A percentile compares a stretch with the other conserved stretches of the same genome.
Conservation (phyloP, 1,140 invertebrate species). For the Lordiphosa mommai region DNA sequence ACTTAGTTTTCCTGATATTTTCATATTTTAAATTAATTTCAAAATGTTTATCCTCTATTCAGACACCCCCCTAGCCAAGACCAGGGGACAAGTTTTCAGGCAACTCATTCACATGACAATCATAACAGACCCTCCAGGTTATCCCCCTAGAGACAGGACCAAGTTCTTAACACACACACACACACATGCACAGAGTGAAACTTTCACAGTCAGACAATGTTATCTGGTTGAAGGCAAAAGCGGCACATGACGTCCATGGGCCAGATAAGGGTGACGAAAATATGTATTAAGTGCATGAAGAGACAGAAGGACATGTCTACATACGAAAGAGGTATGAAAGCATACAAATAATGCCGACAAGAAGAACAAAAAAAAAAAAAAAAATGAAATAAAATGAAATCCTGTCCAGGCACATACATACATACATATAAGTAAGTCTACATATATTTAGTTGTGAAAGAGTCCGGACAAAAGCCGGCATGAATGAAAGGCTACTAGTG, state of each 20-base stretch:
- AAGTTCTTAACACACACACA: no score
- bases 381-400: slow-evolving; percentile 1
- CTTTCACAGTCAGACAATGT: slow-evolving; percentile 42
- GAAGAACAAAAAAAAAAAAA: slow-evolving; percentile 1
- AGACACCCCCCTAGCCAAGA: neutral
- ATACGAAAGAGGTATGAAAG: slow-evolving; percentile 8
- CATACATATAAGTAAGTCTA: neutral
- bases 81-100: slow-evolving; percentile 11
- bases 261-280: slow-evolving; percentile 75
- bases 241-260: slow-evolving; percentile 60
- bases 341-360: slow-evolving; percentile 6
- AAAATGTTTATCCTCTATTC: slow-evolving; percentile 2
- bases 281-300: slow-evolving; percentile 70
- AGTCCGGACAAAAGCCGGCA: slow-evolving; percentile 6
- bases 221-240: slow-evolving; percentile 39
- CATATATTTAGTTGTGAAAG: neutral
- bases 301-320: slow-evolving; percentile 16
- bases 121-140: slow-evolving; percentile 52
- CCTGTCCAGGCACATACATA: slow-evolving; percentile 1
- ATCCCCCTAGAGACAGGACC: slow-evolving; percentile 6
- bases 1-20: no score
- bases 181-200: no score
- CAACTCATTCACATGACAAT: slow-evolving; percentile 62
- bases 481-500: slow-evolving; percentile 3
- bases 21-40: neutral